A percentile compares a stretch with the other conserved stretches of the same genome.
These are phyloP conservation scores for Zonotrichia albicollis DNA, from an alignment of 2,797 vertebrate species.

Conservation along the genomic window DNA sequence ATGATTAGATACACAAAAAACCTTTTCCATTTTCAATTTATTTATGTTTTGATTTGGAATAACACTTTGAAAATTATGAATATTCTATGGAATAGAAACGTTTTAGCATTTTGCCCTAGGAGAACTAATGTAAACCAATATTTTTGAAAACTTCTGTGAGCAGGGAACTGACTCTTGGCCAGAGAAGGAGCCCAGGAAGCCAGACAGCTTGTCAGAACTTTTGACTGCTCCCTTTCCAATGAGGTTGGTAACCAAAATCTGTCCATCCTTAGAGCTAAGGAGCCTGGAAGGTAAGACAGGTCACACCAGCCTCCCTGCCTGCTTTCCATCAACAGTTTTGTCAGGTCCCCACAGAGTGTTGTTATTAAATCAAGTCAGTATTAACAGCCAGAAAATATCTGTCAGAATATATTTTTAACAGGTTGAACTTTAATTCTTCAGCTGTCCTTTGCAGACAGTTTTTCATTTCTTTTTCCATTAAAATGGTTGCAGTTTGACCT, in stretches of 20 bases:
- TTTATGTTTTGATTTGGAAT: background rate
- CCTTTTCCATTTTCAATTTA: background rate
- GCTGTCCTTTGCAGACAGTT: background rate
- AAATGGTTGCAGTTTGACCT: background rate
- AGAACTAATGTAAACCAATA: background rate
- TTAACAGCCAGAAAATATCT: conserved; percentile 15
- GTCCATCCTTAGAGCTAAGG: background rate
- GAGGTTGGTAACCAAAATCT: background rate
- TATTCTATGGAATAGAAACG: background rate
- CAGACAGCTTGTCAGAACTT: background rate
- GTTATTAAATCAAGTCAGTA: conserved; percentile 15
- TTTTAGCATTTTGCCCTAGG: background rate
- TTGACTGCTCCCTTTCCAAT: background rate
- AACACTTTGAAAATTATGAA: background rate
- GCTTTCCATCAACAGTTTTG: conserved; percentile 3
- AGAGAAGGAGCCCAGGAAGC: background rate
- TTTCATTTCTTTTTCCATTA: background rate
- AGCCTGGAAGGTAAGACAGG: background rate
- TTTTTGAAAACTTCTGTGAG: background rate
- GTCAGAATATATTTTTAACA: conserved; percentile 26
- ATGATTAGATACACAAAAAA: background rate
- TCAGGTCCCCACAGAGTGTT: background rate
- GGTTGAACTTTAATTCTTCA: conserved; percentile 25
- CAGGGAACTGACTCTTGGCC: background rate
- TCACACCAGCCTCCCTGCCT: background rate